These are phyloP conservation scores for Alauda arvensis DNA, from an alignment of 2,797 vertebrate genomes.

Conservation along the genomic window DNA sequence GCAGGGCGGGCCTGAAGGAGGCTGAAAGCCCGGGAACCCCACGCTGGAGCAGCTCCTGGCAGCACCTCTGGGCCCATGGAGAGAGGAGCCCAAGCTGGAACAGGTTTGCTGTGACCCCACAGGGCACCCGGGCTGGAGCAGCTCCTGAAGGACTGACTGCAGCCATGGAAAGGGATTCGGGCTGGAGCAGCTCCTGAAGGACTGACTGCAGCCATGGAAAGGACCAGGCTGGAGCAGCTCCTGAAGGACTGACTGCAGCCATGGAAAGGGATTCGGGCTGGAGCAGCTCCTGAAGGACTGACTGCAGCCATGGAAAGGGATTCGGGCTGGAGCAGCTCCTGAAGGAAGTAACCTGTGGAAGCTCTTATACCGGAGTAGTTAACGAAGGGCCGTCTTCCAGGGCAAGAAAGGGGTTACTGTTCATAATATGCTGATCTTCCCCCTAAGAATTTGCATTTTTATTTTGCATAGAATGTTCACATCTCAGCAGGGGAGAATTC, in stretches of 20 bases:
- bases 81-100: background rate
- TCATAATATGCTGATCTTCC: background rate
- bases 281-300: background rate
- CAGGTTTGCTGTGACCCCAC: background rate
- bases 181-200: background rate
- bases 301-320: background rate
- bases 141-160: background rate
- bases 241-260: background rate
- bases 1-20: background rate
- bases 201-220: background rate
- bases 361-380: background rate
- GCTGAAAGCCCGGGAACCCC: background rate
- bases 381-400: background rate
- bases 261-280: background rate
- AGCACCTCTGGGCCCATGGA: background rate
- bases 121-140: background rate
- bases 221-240: background rate
- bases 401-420: accelerated
- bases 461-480: background rate
- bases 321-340: background rate
- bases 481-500: background rate
- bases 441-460: background rate
- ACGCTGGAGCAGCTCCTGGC: background rate
- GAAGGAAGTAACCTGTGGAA: background rate
- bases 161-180: background rate